These are phyloP conservation scores for Zenarchopterus dispar DNA, from an alignment of 2,797 vertebrate species.

Conservation along the genomic window DNA sequence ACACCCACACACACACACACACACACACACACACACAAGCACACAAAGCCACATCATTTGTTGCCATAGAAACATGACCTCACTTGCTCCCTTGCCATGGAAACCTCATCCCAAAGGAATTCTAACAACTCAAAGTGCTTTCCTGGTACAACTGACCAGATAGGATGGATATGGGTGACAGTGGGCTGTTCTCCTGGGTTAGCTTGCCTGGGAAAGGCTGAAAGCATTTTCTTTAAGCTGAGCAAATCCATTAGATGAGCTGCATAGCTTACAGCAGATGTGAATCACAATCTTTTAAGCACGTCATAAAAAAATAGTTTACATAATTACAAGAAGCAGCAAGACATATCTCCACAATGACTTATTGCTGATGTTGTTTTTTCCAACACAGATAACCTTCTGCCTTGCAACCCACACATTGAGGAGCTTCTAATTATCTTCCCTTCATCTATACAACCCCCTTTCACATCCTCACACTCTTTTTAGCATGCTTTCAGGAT, in stretches of 20 bases:
- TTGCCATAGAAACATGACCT: constrained; percentile 66
- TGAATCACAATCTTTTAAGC: neutral
- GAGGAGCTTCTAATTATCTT: constrained; percentile 13
- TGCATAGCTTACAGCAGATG: neutral
- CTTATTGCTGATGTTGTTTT: neutral
- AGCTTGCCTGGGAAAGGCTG: constrained; percentile 45
- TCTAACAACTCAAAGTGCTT: constrained; percentile 32
- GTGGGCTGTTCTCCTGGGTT: constrained; percentile 16
- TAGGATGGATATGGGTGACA: constrained; percentile 14
- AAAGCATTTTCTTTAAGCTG: constrained; percentile 10
- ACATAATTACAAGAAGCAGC: neutral
- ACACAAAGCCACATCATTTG: constrained; percentile 42
- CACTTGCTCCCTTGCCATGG: constrained; percentile 59
- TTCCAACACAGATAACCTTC: constrained; percentile 11
- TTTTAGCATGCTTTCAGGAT: constrained; percentile 16
- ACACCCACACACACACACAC: constrained; percentile 36
- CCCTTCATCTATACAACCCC: neutral
- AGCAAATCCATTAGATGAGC: neutral
- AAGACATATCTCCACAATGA: neutral
- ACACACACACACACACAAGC: constrained; percentile 33
- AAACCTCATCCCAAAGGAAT: constrained; percentile 64
- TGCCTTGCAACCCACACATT: constrained; percentile 15
- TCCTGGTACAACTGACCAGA: constrained; percentile 25
- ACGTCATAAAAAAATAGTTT: neutral
- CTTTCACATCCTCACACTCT: constrained; percentile 3